phyloP scores from a whole-genome alignment of 2,797 vertebrate genomes.

The Enteromius viviparus region DNA sequence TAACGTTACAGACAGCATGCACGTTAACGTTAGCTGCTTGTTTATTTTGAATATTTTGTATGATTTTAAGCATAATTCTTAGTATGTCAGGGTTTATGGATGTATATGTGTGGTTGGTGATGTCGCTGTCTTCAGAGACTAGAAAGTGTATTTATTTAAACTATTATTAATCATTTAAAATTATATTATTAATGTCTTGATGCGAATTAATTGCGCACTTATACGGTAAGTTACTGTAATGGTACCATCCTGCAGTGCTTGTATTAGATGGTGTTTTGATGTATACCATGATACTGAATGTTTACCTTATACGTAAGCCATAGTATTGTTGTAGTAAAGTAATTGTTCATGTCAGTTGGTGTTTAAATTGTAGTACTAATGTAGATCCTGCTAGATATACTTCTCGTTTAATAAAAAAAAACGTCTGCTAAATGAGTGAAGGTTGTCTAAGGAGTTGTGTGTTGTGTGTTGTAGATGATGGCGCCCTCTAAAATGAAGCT shows the following conservation, averaged over 20 bases:
- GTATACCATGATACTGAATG: too few relatives aligned
- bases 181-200: background rate
- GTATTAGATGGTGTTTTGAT: background rate
- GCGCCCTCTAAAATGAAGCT: conserved; percentile 74
- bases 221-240: background rate
- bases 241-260: background rate
- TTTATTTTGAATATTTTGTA: background rate
- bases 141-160: too few relatives aligned
- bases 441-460: background rate
- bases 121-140: background rate
- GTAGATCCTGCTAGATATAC: too few relatives aligned
- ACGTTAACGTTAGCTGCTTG: background rate
- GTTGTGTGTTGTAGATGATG: conserved; percentile 69
- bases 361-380: too few relatives aligned
- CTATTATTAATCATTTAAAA: too few relatives aligned
- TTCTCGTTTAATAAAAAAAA: background rate
- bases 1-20: too few relatives aligned
- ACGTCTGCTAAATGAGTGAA: background rate
- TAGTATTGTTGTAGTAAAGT: background rate
- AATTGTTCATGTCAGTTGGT: too few relatives aligned
- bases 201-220: background rate
- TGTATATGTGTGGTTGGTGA: background rate
- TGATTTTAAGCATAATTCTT: background rate
- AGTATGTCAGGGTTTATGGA: background rate
- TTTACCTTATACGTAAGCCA: background rate